Base-by-base conservation (phyloP, 2,888 invertebrate species). In the Tanytarsus gracilentus region DNA sequence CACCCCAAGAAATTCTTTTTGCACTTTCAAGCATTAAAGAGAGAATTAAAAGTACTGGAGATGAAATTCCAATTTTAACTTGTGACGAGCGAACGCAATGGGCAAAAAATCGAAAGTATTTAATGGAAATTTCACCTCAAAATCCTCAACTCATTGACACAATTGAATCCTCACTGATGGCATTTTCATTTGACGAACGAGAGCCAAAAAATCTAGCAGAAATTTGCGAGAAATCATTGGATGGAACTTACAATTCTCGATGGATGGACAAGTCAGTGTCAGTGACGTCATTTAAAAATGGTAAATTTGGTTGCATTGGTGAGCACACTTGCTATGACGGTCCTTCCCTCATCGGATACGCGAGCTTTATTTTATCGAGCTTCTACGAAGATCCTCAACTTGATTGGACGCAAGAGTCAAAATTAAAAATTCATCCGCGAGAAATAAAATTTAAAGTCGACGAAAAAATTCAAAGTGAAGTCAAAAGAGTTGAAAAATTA, bases 261-360 rank as follows among this genome's bases (percentile, higher is more conserved):
- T 83, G 81, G 81, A 77, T 76, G 33, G 83, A 83, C 69, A 80
- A 81, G 65, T 76, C 78, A 55, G 69, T 78, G 49, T 69, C 70
- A 5, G 64, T 75, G 14, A 66, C 78, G 2, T 67, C 71, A 60
- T 80, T 72, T 65, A 73, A 72, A 44, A 81, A 78, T 69, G 81
- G 81, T 6, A 68, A 71, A 44, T 68, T 74, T 27, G 72, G 73
- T 1, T 74, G 72, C 14, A 72, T 76, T 62, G 78, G 78, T 65
- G 82, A 82, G 69, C 74, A 74, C 64, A 71, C 72, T 3, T 69
- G 71, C 40, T 74, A 74, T 60, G 74, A 74, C 65, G 74, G 74
- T 8, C 72, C 73, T 0, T 64, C 73, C 1, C 73, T 72, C 59
- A 67, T 72, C 1, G 70, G 69, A 60, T 73, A 67, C 64, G 66